Conservation (phyloP, 2,113 vertebrate species). For the human region DNA sequence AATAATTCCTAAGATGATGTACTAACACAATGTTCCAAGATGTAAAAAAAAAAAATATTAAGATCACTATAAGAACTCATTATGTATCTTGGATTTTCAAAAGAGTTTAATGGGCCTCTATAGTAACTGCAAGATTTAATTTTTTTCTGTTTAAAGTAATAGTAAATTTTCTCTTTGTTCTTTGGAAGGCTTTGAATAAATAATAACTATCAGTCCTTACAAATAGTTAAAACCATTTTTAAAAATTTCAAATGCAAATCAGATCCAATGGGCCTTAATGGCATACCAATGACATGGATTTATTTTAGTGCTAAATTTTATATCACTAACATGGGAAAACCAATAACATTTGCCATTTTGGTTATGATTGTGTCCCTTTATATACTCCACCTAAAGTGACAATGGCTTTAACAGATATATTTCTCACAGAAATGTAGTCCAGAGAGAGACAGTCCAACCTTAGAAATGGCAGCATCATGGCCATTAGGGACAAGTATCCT, state of each 20-base stretch:
- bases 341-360: background rate
- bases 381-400: background rate
- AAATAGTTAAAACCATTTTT: background rate
- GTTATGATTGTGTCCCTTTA: background rate
- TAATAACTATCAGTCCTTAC: background rate
- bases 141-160: background rate
- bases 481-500: too few species aligned
- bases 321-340: background rate
- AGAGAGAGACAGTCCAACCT: background rate
- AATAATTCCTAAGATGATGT: background rate
- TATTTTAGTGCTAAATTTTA: background rate
- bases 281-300: background rate
- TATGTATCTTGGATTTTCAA: background rate
- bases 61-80: background rate
- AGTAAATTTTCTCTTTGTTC: background rate
- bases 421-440: background rate
- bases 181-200: background rate
- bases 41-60: background rate
- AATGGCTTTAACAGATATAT: background rate
- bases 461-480: background rate
- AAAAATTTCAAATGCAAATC: background rate
- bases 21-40: background rate
- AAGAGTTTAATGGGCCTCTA: background rate
- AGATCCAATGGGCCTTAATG: background rate
- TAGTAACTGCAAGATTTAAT: background rate